A percentile compares a stretch with the other conserved stretches of the same genome.
phyloP scores from a whole-genome alignment of 2,888 invertebrate genomes.

The Ornithoptera alexandrae region DNA sequence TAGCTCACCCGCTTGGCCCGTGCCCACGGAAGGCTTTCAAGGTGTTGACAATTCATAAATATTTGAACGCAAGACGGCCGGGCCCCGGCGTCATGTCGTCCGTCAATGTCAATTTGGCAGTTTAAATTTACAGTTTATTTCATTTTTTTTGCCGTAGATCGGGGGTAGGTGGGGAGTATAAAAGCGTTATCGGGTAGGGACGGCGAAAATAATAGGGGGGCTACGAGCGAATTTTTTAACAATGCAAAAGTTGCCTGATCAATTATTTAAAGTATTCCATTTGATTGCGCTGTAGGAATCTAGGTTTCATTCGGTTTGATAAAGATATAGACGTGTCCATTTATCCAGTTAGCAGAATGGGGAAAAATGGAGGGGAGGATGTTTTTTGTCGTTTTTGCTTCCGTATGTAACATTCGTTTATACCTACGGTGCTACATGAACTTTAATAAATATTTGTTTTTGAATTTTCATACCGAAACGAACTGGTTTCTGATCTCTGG shows the following conservation, averaged over 20 bases:
- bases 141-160: slow-evolving; percentile 53
- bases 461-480: neutral
- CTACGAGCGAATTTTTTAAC: slow-evolving; percentile 56
- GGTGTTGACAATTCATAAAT: slow-evolving; percentile 62
- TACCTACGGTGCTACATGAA: neutral
- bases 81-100: slow-evolving; percentile 66
- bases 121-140: slow-evolving; percentile 71
- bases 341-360: slow-evolving; percentile 1
- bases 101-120: slow-evolving; percentile 76
- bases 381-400: neutral
- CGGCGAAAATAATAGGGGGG: slow-evolving; percentile 62
- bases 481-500: too few species aligned
- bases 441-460: neutral
- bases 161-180: slow-evolving; percentile 45
- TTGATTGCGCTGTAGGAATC: slow-evolving; percentile 41
- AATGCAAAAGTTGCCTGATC: slow-evolving; percentile 63
- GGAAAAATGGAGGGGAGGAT: neutral
- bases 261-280: slow-evolving; percentile 58
- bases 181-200: slow-evolving; percentile 73
- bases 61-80: slow-evolving; percentile 66
- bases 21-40: slow-evolving; percentile 17
- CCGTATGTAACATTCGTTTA: neutral
- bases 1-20: neutral
- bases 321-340: slow-evolving; percentile 19
- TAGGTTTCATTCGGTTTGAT: slow-evolving; percentile 29